These are phyloP conservation scores for Dynastes maya DNA, from an alignment of 2,888 invertebrate species.

Conservation along the genomic window DNA sequence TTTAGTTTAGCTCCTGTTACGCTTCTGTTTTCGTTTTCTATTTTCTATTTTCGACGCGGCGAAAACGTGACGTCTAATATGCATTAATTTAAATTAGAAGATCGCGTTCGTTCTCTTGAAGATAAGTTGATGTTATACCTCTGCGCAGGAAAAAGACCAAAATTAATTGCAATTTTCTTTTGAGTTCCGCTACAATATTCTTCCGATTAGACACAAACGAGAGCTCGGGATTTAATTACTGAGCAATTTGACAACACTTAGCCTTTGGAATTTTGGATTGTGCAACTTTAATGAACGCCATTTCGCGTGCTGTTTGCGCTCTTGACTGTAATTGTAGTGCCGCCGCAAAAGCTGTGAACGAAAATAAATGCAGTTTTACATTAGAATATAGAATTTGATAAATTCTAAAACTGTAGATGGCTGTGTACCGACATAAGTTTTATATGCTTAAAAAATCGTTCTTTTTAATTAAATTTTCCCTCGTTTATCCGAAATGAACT, in stretches of 20 bases:
- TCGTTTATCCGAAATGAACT: too few relatives aligned
- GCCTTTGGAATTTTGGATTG: background rate
- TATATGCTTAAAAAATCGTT: too few relatives aligned
- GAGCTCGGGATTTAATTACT: background rate
- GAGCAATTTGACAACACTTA: constrained; percentile 8
- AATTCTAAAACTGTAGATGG: too few relatives aligned
- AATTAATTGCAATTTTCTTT: background rate
- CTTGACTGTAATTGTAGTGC: background rate
- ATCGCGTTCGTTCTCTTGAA: too few relatives aligned
- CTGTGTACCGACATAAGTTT: too few relatives aligned
- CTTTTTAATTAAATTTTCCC: too few relatives aligned
- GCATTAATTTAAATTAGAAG: too few relatives aligned
- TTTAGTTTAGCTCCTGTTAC: background rate
- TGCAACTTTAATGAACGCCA: constrained; percentile 7
- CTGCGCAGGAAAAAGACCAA: too few relatives aligned
- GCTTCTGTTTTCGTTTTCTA: background rate
- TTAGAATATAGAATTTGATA: too few relatives aligned
- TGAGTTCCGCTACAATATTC: background rate
- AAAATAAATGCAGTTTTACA: background rate
- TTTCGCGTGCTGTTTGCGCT: constrained; percentile 1
- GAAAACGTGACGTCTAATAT: too few relatives aligned
- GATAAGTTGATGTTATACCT: too few relatives aligned
- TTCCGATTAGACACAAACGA: background rate
- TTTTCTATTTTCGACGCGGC: background rate
- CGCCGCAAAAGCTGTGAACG: background rate